Evolutionary conservation across 2,888 invertebrate genomes (phyloP).

Genomic region (Dorcus parallelipipedus): DNA sequence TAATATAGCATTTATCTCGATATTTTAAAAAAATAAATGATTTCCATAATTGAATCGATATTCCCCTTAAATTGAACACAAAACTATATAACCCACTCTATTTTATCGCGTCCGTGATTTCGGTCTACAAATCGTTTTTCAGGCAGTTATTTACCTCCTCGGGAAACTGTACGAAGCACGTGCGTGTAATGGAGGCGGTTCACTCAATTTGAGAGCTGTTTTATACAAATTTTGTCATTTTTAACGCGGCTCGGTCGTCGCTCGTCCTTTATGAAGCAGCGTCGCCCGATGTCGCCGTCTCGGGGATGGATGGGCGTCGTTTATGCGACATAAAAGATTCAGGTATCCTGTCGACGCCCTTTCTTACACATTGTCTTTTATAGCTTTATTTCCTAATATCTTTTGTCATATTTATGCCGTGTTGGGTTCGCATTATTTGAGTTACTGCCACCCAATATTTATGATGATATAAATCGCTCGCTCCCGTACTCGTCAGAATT

Average conservation of each 20-base stretch:
- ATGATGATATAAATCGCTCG: too few relatives aligned
- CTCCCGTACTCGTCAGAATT: too few relatives aligned
- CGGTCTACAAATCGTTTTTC: neutral
- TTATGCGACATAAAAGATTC: conserved; percentile 24
- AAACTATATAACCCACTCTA: neutral
- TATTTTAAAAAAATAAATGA: too few relatives aligned
- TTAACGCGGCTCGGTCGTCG: conserved; percentile 25
- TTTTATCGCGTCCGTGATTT: neutral
- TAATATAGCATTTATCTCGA: too few relatives aligned
- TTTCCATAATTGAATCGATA: too few relatives aligned
- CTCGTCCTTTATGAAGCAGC: conserved; percentile 19
- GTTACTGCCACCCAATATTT: too few relatives aligned
- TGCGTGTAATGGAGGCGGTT: conserved; percentile 33
- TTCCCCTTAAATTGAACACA: too few relatives aligned
- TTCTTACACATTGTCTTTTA: conserved; percentile 8
- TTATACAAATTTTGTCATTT: conserved; percentile 43
- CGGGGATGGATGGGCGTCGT: conserved; percentile 22
- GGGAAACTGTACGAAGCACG: conserved; percentile 23
- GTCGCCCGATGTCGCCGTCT: conserved; percentile 12
- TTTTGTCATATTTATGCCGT: conserved; percentile 4
- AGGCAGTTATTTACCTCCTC: neutral
- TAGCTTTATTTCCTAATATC: conserved; percentile 16
- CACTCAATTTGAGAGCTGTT: conserved; percentile 37
- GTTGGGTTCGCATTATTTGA: too few relatives aligned
- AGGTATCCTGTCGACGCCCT: conserved; percentile 9